A percentile compares a stretch with the other conserved stretches of the same genome.
phyloP scores from a whole-genome alignment of 2,797 vertebrate genomes.

The Threskiornis aethiopicus region DNA sequence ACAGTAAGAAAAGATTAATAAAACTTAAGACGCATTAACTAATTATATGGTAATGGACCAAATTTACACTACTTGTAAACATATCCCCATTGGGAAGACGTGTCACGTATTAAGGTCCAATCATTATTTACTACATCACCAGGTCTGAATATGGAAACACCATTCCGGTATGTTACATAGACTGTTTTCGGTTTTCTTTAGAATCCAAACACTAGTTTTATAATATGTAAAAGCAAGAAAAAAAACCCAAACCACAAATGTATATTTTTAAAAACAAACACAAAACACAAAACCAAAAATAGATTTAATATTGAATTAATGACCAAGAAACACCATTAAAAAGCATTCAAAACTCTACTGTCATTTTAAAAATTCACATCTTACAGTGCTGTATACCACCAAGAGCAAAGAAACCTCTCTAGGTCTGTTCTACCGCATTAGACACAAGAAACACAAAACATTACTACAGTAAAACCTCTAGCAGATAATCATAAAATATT shows the following conservation, averaged over 20 bases:
- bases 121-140: background rate
- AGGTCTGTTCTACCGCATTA: background rate
- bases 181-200: background rate
- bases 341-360: background rate
- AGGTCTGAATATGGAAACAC: background rate
- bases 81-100: background rate
- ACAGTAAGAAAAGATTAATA: background rate
- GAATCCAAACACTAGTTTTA: background rate
- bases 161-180: background rate
- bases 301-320: background rate
- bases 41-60: background rate
- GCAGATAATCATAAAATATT: background rate
- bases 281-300: background rate
- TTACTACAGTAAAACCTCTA: background rate
- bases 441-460: background rate
- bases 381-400: background rate
- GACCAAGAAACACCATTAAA: background rate
- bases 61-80: background rate
- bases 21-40: background rate
- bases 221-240: background rate
- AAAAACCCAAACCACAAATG: background rate
- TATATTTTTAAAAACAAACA: background rate
- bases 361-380: background rate
- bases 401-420: background rate
- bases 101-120: background rate